These are phyloP conservation scores for Epizoanthus rinbou DNA, from an alignment of 92 coral and sea anemone species.

Conservation along the genomic window DNA sequence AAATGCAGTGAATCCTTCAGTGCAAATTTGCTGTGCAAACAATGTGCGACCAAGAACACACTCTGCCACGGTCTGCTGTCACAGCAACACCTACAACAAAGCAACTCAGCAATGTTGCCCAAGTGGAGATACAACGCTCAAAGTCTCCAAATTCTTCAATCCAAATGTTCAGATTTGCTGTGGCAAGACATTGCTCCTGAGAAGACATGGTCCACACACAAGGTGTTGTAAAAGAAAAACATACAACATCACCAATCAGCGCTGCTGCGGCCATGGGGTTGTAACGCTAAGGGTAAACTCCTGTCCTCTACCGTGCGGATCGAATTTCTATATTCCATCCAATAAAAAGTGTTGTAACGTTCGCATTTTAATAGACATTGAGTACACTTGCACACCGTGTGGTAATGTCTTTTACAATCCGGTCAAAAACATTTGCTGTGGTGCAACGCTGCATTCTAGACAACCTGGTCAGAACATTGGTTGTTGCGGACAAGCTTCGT, in stretches of 20 bases:
- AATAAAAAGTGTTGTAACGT: constrained; percentile 11
- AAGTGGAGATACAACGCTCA: not conserved
- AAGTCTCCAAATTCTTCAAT: not conserved
- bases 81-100: constrained; percentile 3
- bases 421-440: constrained; percentile 16
- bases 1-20: constrained; percentile 1
- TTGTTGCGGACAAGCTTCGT: constrained; percentile 44
- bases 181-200: too few species aligned
- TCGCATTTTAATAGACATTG: not conserved
- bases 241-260: not conserved
- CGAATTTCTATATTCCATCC: not conserved
- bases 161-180: not conserved
- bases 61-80: constrained; percentile 1
- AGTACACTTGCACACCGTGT: constrained; percentile 27
- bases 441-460: not conserved
- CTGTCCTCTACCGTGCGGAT: constrained; percentile 15
- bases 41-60: not conserved
- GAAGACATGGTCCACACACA: too few species aligned
- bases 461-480: not conserved
- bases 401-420: constrained; percentile 28
- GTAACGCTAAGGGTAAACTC: not conserved
- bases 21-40: constrained; percentile 19
- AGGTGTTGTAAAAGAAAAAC: too few species aligned
- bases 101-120: not conserved
- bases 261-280: not conserved